These are phyloP conservation scores for Coturnix japonica DNA, from an alignment of 2,113 vertebrate species.

Conservation along the genomic window DNA sequence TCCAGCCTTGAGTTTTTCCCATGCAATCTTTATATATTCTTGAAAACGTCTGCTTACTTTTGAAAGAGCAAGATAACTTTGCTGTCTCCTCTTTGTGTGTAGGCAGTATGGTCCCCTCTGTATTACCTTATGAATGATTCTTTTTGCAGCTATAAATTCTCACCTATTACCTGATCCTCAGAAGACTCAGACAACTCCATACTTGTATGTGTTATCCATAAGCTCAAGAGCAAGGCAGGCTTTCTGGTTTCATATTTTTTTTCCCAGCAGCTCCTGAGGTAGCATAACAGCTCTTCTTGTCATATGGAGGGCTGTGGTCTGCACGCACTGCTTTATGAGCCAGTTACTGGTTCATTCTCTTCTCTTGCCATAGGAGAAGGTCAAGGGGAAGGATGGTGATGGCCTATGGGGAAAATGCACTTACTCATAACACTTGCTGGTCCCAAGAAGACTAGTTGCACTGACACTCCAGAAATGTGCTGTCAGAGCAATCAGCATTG, in stretches of 20 bases:
- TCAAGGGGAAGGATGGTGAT: not conserved
- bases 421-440: not conserved
- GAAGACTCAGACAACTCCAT: not conserved
- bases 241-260: not conserved
- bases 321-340: fast-evolving
- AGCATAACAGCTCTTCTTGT: not conserved
- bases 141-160: not conserved
- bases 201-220: not conserved
- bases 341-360: fast-evolving
- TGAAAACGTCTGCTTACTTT: not conserved
- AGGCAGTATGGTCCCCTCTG: not conserved
- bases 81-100: not conserved
- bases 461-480: not conserved
- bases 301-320: not conserved
- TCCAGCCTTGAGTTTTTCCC: not conserved
- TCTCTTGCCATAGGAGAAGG: not conserved
- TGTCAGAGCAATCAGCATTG: not conserved
- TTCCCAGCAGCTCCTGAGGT: not conserved
- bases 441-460: not conserved
- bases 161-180: not conserved
- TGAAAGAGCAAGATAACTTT: not conserved
- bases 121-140: not conserved
- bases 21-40: not conserved
- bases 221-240: not conserved
- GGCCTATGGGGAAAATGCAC: not conserved